Evolutionary conservation across 2,888 invertebrate species (phyloP).

Genomic region (Lymantria monacha): DNA sequence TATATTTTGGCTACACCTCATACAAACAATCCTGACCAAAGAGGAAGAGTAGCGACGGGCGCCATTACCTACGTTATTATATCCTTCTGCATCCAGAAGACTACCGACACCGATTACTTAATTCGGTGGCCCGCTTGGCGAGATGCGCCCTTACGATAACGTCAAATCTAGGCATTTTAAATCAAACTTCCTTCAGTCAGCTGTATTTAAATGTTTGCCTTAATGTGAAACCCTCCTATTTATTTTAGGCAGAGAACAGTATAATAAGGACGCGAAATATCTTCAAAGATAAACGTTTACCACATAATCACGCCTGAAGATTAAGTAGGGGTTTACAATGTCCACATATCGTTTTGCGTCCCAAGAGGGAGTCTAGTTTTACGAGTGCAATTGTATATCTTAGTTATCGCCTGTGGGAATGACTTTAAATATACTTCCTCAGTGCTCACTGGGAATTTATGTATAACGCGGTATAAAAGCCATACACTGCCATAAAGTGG

Average conservation of each 20-base stretch:
- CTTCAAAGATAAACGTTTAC: not conserved
- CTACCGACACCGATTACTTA: no score
- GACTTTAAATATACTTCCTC: not conserved
- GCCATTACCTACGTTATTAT: no score
- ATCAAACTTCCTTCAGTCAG: no score
- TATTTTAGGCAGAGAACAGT: not conserved
- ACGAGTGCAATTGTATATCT: not conserved
- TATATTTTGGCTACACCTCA: no score
- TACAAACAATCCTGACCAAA: no score
- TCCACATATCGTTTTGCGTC: not conserved
- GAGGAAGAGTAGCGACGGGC: no score
- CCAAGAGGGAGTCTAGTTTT: not conserved
- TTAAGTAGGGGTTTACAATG: not conserved
- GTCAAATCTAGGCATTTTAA: no score
- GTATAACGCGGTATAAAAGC: not conserved
- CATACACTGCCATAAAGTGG: not conserved
- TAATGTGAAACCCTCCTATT: no score
- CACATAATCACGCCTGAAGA: not conserved
- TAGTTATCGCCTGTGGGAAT: not conserved
- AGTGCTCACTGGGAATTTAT: not conserved
- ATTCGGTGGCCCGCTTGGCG: no score
- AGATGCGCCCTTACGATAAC: no score
- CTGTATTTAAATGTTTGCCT: no score
- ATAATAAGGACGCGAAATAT: not conserved
- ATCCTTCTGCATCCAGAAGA: no score